Conservation (phyloP, 2,797 vertebrate species). For the Lates japonicus region DNA sequence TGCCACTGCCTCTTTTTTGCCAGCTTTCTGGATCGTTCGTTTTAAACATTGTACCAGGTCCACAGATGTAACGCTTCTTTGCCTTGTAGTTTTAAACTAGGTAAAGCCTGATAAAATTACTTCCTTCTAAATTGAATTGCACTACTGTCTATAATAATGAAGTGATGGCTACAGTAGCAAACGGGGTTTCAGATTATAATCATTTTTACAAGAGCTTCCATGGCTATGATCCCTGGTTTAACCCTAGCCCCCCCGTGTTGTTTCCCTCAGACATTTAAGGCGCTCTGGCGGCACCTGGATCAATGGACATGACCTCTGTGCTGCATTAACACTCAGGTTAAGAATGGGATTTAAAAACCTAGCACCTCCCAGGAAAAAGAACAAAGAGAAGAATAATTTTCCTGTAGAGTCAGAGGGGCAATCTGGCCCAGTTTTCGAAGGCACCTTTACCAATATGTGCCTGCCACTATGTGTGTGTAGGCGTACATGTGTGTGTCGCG, state of each 20-base stretch:
- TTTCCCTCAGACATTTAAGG: conserved; percentile 76
- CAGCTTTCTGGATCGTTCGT: too few relatives aligned
- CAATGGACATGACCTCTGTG: conserved; percentile 96
- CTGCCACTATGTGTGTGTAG: conserved; percentile 29
- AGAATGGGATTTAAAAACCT: conserved; percentile 97
- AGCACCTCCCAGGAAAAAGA: conserved; percentile 81
- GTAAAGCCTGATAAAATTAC: too few relatives aligned
- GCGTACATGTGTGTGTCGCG: conserved; percentile 35
- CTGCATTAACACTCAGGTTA: conserved; percentile 95
- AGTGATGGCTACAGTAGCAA: not conserved
- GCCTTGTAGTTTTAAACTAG: too few relatives aligned
- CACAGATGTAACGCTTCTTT: too few relatives aligned
- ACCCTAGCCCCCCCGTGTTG: conserved; percentile 40
- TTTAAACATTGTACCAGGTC: conserved; percentile 69
- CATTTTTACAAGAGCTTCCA: conserved; percentile 31
- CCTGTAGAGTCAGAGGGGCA: conserved; percentile 86
- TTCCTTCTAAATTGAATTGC: not conserved
- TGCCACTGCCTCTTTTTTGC: too few relatives aligned
- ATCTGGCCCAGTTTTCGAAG: conserved; percentile 85
- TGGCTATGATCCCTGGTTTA: conserved; percentile 48
- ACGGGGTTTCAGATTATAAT: conserved; percentile 26
- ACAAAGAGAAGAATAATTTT: conserved; percentile 90
- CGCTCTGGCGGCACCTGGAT: conserved; percentile 85
- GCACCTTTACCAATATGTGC: conserved; percentile 85
- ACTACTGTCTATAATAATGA: not conserved